A percentile compares a stretch with the other conserved stretches of the same genome.
Evolutionary conservation across 2,113 vertebrate genomes (phyloP).

Genomic region (Brevimyrus niger): DNA sequence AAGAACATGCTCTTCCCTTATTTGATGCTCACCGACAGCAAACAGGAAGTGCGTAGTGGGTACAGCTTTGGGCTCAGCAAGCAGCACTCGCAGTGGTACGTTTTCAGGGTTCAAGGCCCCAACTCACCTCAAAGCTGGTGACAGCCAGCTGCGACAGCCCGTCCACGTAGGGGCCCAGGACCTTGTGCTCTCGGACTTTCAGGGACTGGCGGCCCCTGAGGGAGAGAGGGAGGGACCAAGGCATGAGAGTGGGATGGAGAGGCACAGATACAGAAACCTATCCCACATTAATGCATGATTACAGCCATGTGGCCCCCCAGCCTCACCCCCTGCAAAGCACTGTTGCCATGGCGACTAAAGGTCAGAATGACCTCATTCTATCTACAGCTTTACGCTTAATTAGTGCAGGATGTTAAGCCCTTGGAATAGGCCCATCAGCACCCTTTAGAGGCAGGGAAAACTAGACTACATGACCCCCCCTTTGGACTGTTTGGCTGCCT

Average conservation of each 20-base stretch:
- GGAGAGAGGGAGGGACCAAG: background rate
- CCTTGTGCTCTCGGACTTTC: slow-evolving; percentile 95
- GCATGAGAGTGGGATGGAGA: background rate
- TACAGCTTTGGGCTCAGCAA: background rate
- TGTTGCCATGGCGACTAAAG: slow-evolving; percentile 12
- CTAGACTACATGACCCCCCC: background rate
- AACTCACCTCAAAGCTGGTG: slow-evolving; percentile 81
- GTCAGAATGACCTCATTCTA: background rate
- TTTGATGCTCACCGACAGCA: background rate
- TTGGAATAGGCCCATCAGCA: background rate
- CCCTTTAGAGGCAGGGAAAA: background rate
- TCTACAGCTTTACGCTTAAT: background rate
- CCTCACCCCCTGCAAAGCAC: background rate
- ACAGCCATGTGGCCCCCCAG: background rate
- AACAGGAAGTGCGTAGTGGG: background rate
- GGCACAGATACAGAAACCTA: background rate
- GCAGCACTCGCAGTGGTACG: background rate
- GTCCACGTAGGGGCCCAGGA: slow-evolving; percentile 92
- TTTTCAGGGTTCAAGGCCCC: background rate
- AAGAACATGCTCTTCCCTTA: background rate
- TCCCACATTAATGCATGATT: background rate
- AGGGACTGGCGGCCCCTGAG: slow-evolving; percentile 83
- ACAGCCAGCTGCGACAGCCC: slow-evolving; percentile 95
- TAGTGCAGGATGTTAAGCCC: background rate
- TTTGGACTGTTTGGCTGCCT: background rate